Evolutionary conservation across 2,113 vertebrate genomes (phyloP).

Genomic region (Mustelus asterias): DNA sequence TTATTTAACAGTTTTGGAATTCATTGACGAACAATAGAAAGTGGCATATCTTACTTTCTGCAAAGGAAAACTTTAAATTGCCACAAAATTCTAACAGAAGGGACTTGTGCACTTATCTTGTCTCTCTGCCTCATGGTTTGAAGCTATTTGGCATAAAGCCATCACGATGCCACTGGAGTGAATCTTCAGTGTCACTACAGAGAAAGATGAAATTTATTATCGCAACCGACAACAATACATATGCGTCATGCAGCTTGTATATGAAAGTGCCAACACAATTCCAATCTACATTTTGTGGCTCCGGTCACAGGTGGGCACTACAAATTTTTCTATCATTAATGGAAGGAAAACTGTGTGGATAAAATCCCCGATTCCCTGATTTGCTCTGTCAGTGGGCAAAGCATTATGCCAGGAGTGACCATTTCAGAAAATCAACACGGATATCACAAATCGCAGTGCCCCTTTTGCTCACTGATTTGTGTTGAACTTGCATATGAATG

Average conservation of each 20-base stretch:
- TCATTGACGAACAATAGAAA: background rate
- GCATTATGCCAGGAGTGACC: no score
- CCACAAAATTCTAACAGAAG: background rate
- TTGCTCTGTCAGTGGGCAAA: background rate
- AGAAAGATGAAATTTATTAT: background rate
- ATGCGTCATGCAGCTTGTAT: background rate
- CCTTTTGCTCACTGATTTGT: background rate
- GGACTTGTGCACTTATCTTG: background rate
- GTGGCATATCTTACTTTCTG: background rate
- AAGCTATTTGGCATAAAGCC: background rate
- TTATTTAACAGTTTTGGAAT: background rate
- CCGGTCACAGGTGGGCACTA: background rate
- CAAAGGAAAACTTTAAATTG: background rate
- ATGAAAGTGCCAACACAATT: slow-evolving; percentile 4
- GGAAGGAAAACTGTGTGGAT: background rate
- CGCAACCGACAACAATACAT: background rate
- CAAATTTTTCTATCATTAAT: background rate
- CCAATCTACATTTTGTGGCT: background rate
- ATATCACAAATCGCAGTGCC: background rate
- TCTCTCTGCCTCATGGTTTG: background rate
- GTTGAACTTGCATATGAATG: background rate
- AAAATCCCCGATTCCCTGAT: background rate
- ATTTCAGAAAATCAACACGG: background rate
- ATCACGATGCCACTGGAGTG: background rate
- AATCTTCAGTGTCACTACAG: background rate